Evolutionary conservation across 2,888 invertebrate genomes (phyloP).

Genomic region (Deilephila porcellus): DNA sequence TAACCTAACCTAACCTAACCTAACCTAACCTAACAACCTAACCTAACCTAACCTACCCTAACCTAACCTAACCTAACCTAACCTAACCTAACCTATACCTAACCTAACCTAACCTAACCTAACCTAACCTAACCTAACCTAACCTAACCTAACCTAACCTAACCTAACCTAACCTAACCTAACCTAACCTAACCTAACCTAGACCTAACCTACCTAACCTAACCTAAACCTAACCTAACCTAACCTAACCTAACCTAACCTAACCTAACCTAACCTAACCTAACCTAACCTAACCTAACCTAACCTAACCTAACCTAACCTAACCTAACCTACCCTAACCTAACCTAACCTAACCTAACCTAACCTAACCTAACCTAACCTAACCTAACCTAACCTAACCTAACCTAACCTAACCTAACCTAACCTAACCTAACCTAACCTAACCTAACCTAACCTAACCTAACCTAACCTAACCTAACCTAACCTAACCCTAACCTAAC

Average conservation of each 20-base stretch:
- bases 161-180: conserved; percentile 32
- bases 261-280: conserved; percentile 32
- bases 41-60: too few relatives aligned
- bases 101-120: conserved; percentile 36
- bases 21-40: conserved; percentile 12
- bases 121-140: conserved; percentile 32
- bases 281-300: conserved; percentile 31
- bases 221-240: conserved; percentile 33
- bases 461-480: conserved; percentile 34
- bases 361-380: conserved; percentile 32
- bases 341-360: conserved; percentile 30
- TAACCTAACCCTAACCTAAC: conserved; percentile 34
- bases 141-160: conserved; percentile 33
- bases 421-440: conserved; percentile 36
- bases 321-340: conserved; percentile 30
- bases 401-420: conserved; percentile 38
- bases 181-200: conserved; percentile 32
- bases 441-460: conserved; percentile 35
- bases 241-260: conserved; percentile 32
- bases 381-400: conserved; percentile 33
- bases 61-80: conserved; percentile 32
- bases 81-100: conserved; percentile 32
- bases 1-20: conserved; percentile 18
- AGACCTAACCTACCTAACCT: conserved; percentile 32
- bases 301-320: conserved; percentile 30